Percentiles rank a stretch among this genome's conserved stretches.
Evolutionary conservation across 1,140 invertebrate species (phyloP).

Genomic region (Cotesia vestalis): DNA sequence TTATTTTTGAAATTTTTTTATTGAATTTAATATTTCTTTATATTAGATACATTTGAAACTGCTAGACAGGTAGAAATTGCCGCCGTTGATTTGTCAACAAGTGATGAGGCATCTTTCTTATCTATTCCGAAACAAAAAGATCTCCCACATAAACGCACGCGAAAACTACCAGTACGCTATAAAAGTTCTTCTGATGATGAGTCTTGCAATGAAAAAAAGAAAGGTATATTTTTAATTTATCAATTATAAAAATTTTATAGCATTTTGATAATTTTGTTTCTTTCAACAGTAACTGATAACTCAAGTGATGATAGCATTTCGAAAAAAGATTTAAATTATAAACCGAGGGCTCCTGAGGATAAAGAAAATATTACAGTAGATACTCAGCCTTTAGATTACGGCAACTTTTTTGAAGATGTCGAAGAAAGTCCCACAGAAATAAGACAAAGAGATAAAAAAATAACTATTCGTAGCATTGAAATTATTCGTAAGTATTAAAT

Average conservation of each 20-base stretch:
- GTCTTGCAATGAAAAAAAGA: background rate
- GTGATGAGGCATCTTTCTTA: too few relatives aligned
- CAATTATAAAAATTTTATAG: background rate
- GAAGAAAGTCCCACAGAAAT: background rate
- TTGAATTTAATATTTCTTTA: too few relatives aligned
- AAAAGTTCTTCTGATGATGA: background rate
- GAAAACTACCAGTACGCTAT: background rate
- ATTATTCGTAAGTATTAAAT: background rate
- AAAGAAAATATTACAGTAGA: background rate
- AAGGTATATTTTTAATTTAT: background rate
- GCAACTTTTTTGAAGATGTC: background rate
- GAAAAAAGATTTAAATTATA: background rate
- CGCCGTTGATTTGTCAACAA: too few relatives aligned
- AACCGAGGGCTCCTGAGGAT: background rate
- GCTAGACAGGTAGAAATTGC: too few relatives aligned
- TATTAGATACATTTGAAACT: too few relatives aligned
- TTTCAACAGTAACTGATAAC: background rate
- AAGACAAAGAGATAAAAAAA: background rate
- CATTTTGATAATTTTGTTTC: background rate
- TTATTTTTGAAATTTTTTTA: too few relatives aligned
- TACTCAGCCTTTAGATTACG: background rate
- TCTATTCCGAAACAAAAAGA: too few relatives aligned
- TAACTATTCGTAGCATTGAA: background rate
- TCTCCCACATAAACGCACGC: too few relatives aligned
- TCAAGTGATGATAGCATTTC: background rate